These are phyloP conservation scores for Scaptomyza graminum DNA, from an alignment of 1,140 invertebrate genomes.

Conservation along the genomic window DNA sequence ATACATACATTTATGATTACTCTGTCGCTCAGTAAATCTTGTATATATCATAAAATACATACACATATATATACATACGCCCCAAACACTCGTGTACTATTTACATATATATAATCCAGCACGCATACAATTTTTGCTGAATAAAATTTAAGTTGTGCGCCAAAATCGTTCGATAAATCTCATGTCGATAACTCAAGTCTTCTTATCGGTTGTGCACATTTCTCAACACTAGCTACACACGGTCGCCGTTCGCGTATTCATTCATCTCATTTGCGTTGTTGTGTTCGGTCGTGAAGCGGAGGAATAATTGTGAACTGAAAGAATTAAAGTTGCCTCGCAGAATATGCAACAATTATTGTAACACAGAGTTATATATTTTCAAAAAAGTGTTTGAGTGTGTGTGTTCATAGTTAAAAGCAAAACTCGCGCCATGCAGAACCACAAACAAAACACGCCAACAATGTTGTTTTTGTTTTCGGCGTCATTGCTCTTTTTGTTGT, in stretches of 20 bases:
- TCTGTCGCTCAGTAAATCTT: constrained; percentile 63
- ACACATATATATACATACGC: constrained; percentile 32
- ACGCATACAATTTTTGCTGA: constrained; percentile 60
- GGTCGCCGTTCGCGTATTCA: constrained; percentile 25
- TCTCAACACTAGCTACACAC: constrained; percentile 17
- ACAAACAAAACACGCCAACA: constrained; percentile 38
- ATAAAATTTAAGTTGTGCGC: constrained; percentile 72
- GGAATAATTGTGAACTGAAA: not conserved
- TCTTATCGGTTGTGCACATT: not conserved
- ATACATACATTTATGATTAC: constrained; percentile 40
- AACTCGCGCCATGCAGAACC: constrained; percentile 34
- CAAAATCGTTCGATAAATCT: constrained; percentile 11
- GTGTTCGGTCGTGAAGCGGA: constrained; percentile 28
- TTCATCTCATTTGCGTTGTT: constrained; percentile 39
- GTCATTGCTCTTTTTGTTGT: constrained; percentile 41
- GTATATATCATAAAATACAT: constrained; percentile 57
- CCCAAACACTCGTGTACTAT: constrained; percentile 46
- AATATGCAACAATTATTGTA: constrained; percentile 44
- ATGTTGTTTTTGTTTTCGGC: constrained; percentile 47
- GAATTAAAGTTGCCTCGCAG: constrained; percentile 4
- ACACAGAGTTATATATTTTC: constrained; percentile 10
- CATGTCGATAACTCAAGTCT: constrained; percentile 3
- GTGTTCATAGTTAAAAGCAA: constrained; percentile 4
- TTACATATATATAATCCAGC: constrained; percentile 39
- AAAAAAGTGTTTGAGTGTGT: constrained; percentile 11